Conservation (phyloP, 2,797 vertebrate species). For the Podargus strigoides region DNA sequence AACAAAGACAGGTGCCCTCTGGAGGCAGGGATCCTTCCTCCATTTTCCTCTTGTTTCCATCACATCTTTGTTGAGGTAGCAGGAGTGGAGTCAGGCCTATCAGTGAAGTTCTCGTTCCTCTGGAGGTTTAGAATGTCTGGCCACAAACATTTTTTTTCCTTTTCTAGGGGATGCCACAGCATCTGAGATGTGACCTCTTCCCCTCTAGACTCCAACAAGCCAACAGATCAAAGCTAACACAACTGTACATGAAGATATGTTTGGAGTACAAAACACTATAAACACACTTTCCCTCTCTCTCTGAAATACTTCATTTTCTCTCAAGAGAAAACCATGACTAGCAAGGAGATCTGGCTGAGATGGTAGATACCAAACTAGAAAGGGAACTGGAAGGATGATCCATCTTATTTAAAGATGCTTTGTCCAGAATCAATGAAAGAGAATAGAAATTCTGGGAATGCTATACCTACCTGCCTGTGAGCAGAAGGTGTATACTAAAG, state of each 20-base stretch:
- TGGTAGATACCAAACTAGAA: rapidly evolving
- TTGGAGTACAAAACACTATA: not conserved
- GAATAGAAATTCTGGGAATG: not conserved
- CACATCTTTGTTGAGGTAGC: not conserved
- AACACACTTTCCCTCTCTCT: not conserved
- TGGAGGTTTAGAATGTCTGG: not conserved
- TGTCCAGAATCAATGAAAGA: not conserved
- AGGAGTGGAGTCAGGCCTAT: not conserved
- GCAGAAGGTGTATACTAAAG: not conserved
- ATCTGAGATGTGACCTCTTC: not conserved
- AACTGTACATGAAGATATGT: not conserved
- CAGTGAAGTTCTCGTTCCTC: not conserved
- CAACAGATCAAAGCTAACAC: not conserved
- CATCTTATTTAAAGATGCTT: not conserved
- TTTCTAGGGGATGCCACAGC: not conserved
- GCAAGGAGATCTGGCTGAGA: not conserved
- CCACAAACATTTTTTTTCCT: not conserved
- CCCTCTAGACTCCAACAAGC: not conserved
- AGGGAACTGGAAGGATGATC: not conserved
- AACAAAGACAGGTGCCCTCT: not conserved
- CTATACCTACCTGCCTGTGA: not conserved
- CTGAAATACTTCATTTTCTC: not conserved
- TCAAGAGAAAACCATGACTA: not conserved
- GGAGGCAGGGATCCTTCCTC: not conserved
- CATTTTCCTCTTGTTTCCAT: not conserved